phyloP scores from a whole-genome alignment of 2,888 invertebrate genomes.

The Dysmachus trigonus region DNA sequence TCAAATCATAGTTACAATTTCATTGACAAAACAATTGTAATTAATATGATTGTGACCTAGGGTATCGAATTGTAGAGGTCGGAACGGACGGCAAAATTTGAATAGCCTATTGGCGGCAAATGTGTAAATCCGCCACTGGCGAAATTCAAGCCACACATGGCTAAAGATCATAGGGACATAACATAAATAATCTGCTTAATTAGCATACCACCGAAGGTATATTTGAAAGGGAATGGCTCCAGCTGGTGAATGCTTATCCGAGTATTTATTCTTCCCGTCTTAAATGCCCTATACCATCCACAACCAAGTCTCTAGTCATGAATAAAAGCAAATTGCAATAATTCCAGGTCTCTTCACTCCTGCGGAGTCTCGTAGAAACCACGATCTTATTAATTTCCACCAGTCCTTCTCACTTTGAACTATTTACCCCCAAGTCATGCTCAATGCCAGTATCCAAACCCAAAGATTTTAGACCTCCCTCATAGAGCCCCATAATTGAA shows the following conservation, averaged over 20 bases:
- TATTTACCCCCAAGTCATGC: not conserved
- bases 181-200: not conserved
- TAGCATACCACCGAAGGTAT: not conserved
- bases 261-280: not conserved
- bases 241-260: not conserved
- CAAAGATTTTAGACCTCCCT: not conserved
- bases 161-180: not conserved
- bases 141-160: not conserved
- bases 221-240: not conserved
- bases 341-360: not conserved
- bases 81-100: too few species aligned
- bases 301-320: not conserved
- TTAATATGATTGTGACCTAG: too few species aligned
- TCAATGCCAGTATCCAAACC: not conserved
- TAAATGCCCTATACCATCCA: not conserved
- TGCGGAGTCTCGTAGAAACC: not conserved
- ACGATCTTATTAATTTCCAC: not conserved
- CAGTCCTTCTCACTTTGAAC: not conserved
- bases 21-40: too few species aligned
- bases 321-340: not conserved
- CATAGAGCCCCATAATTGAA: not conserved
- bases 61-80: too few species aligned
- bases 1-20: too few species aligned
- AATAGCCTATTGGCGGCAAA: too few species aligned
- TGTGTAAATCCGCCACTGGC: too few species aligned